A percentile compares a stretch with the other conserved stretches of the same genome.
Conservation (phyloP, 1,140 invertebrate species). For the Heterodera carotae region DNA sequence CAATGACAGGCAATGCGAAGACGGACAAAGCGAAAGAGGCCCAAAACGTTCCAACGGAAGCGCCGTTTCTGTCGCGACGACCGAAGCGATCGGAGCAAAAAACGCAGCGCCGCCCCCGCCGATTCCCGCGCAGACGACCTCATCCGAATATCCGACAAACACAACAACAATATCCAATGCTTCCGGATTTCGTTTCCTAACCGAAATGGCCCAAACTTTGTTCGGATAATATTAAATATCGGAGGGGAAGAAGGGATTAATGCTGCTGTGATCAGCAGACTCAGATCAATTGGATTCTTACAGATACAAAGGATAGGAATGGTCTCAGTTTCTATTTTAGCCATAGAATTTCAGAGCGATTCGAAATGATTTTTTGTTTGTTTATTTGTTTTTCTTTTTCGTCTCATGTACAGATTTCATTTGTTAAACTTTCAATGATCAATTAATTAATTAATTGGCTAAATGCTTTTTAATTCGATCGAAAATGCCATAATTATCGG, state of each 20-base stretch:
- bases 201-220: slow-evolving; percentile 30
- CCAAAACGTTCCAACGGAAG: background rate
- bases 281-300: too few species aligned
- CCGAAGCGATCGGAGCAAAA: background rate
- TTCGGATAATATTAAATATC: background rate
- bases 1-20: background rate
- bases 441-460: background rate
- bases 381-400: background rate
- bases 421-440: background rate
- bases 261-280: background rate
- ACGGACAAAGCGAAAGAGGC: background rate
- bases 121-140: background rate
- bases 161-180: background rate
- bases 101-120: background rate
- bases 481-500: too few species aligned
- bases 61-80: background rate
- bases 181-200: slow-evolving; percentile 25
- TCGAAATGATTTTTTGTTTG: slow-evolving; percentile 2
- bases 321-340: too few species aligned
- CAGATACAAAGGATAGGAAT: too few species aligned
- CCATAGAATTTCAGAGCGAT: too few species aligned
- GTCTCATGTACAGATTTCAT: background rate
- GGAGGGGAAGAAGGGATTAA: background rate
- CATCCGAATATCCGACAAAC: background rate
- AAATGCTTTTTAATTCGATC: too few species aligned